Evolutionary conservation across 2,888 invertebrate genomes (phyloP).

Genomic region (Gastrophysa polygoni): DNA sequence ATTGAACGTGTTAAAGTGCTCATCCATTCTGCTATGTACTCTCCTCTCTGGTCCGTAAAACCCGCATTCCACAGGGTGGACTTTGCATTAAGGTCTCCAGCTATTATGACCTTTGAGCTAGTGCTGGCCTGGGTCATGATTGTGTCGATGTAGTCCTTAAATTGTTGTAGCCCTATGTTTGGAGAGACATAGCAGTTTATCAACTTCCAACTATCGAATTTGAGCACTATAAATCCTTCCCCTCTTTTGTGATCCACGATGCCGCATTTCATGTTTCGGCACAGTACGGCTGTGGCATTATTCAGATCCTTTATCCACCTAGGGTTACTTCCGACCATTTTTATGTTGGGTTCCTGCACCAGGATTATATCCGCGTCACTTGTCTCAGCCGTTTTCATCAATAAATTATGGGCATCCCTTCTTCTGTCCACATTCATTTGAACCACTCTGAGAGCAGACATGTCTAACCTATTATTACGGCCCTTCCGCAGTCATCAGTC

Average conservation of each 20-base stretch:
- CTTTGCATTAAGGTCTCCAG: constrained; percentile 14
- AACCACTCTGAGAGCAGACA: too few species aligned
- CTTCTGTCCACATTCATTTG: constrained; percentile 7
- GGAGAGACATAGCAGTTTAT: constrained; percentile 2
- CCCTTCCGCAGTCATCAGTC: too few species aligned
- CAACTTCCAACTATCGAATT: too few species aligned
- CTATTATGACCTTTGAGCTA: neutral
- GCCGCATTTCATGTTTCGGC: neutral
- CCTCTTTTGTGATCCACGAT: neutral
- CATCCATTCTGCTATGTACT: constrained; percentile 2
- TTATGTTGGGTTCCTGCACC: neutral
- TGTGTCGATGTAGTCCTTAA: constrained; percentile 1
- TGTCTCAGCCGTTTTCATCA: neutral
- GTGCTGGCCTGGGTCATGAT: constrained; percentile 2
- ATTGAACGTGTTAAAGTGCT: too few species aligned
- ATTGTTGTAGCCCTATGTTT: neutral
- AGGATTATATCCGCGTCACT: neutral
- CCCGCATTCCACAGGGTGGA: constrained; percentile 3
- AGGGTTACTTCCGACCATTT: neutral
- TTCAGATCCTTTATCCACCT: neutral
- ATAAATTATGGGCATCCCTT: neutral
- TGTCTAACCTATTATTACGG: too few species aligned
- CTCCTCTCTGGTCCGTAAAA: neutral
- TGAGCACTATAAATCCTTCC: too few species aligned
- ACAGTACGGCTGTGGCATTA: too few species aligned